These are phyloP conservation scores for Hippasteria phrygiana DNA, from an alignment of 53 echinoderm and acorn worm genomes.

Conservation along the genomic window DNA sequence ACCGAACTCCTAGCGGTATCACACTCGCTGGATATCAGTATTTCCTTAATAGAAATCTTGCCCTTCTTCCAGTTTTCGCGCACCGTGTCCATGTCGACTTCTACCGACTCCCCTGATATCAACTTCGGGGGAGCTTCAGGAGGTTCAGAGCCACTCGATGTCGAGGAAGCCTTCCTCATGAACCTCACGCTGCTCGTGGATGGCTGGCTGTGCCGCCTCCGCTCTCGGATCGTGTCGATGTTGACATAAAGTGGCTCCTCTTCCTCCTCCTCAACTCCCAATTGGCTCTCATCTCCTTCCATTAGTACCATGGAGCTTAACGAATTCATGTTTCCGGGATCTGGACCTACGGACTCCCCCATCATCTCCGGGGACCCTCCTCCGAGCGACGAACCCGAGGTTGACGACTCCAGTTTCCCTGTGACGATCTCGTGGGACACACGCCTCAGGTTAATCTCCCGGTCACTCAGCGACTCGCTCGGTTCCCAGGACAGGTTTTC, in stretches of 20 bases:
- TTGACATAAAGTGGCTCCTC: conserved; percentile 49
- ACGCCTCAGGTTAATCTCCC: conserved; percentile 36
- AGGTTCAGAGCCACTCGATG: not conserved
- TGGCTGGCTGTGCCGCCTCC: not conserved
- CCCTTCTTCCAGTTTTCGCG: conserved; percentile 26
- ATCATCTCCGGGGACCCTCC: not conserved
- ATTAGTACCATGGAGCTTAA: not conserved
- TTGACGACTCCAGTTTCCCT: conserved; percentile 24
- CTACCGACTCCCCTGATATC: conserved; percentile 8
- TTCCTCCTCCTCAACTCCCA: not conserved
- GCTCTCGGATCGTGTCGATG: conserved; percentile 37
- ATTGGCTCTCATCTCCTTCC: not conserved
- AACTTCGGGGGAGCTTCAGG: conserved; percentile 30
- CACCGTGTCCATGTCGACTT: conserved; percentile 47
- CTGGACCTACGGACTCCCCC: not conserved
- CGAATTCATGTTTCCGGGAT: not conserved
- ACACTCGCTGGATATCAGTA: not conserved
- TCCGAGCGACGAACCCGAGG: conserved; percentile 24
- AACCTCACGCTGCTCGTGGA: conserved; percentile 15
- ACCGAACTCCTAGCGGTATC: not conserved
- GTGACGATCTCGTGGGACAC: conserved; percentile 50
- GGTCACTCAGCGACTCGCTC: conserved; percentile 28
- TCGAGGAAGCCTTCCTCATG: not conserved
- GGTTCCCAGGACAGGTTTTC: not conserved
- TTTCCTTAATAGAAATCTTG: not conserved